phyloP scores from a whole-genome alignment of 1,140 invertebrate genomes.

The Cydia splendana region DNA sequence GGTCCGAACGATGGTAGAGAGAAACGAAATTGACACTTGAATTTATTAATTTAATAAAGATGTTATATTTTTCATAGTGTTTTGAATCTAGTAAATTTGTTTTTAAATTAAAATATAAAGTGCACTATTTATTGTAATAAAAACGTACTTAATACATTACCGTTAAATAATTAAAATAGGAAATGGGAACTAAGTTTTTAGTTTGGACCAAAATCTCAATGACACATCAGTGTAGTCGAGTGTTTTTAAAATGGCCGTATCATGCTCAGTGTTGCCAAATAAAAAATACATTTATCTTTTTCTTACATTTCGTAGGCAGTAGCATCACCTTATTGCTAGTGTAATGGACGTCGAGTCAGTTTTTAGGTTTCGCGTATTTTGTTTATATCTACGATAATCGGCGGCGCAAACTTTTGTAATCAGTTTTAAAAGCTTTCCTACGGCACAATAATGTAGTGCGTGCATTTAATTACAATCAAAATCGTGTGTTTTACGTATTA shows the following conservation, averaged over 20 bases:
- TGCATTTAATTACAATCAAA: constrained; percentile 53
- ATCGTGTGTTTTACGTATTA: constrained; percentile 59
- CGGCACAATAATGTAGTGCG: constrained; percentile 67
- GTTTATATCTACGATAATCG: constrained; percentile 76
- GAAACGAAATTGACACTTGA: background rate
- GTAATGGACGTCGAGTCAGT: constrained; percentile 73
- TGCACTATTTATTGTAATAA: background rate
- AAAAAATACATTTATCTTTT: constrained; percentile 72
- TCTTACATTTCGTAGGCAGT: constrained; percentile 70
- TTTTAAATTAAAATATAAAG: background rate
- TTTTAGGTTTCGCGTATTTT: constrained; percentile 68
- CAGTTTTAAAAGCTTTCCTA: constrained; percentile 68
- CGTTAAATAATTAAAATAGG: background rate
- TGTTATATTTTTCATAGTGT: background rate
- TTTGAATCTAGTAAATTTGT: background rate
- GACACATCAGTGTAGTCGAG: constrained; percentile 2
- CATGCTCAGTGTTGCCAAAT: constrained; percentile 62
- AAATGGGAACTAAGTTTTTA: background rate
- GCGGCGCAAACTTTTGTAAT: constrained; percentile 74
- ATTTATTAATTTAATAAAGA: background rate
- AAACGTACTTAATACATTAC: background rate
- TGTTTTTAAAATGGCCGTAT: constrained; percentile 37
- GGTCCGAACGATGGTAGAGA: constrained; percentile 24
- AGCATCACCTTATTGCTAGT: constrained; percentile 66
- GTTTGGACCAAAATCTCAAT: background rate